A percentile compares a stretch with the other conserved stretches of the same genome.
Evolutionary conservation across 1,140 invertebrate species (phyloP).

Genomic region (Chelonus insularis): DNA sequence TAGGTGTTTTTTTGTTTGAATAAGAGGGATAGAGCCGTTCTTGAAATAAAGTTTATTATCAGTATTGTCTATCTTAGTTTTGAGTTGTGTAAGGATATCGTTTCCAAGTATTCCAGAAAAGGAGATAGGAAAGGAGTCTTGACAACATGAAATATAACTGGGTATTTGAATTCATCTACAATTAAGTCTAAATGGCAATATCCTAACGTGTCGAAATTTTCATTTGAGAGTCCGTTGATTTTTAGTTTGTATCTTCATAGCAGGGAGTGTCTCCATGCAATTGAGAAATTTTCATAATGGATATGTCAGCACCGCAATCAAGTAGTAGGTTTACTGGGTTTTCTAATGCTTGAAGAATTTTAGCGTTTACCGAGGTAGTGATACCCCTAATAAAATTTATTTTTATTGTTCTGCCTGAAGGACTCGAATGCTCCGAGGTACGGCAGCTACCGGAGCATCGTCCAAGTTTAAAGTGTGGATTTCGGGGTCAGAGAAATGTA

Average conservation of each 20-base stretch:
- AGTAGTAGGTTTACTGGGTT: conserved; percentile 13
- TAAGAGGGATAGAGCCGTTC: too few relatives aligned
- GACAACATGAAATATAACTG: conserved; percentile 19
- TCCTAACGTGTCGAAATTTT: not conserved
- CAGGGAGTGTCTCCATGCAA: conserved; percentile 5
- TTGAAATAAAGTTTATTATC: too few relatives aligned
- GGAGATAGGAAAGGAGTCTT: conserved; percentile 14
- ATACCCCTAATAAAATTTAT: conserved; percentile 12
- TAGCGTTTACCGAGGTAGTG: conserved; percentile 14
- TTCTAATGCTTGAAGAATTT: conserved; percentile 5
- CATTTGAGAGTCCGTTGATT: conserved; percentile 9
- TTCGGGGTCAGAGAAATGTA: not conserved
- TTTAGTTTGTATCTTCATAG: conserved; percentile 23
- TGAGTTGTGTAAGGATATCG: not conserved
- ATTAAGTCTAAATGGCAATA: not conserved
- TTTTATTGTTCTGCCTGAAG: not conserved
- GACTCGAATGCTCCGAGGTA: not conserved
- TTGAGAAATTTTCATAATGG: conserved; percentile 21
- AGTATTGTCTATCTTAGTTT: not conserved
- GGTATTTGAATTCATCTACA: not conserved
- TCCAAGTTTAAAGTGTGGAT: not conserved
- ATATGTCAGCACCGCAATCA: conserved; percentile 18
- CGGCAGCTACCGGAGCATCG: not conserved
- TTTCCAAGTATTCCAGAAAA: not conserved
- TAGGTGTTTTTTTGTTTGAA: too few relatives aligned